These are phyloP conservation scores for Acarapis woodi DNA, from an alignment of 1,140 invertebrate genomes.

Conservation along the genomic window DNA sequence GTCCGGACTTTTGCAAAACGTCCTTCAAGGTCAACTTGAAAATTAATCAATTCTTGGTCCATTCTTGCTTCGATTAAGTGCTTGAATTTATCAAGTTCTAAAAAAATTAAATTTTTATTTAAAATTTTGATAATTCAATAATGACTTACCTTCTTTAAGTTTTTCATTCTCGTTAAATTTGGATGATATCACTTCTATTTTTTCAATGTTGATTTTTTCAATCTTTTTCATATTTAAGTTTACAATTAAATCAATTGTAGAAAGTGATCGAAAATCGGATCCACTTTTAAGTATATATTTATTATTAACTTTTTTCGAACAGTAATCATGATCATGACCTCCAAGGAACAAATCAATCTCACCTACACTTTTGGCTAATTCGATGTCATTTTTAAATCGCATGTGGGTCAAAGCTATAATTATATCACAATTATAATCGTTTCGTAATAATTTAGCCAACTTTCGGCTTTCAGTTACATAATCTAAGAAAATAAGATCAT, in stretches of 20 bases:
- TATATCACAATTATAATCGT: constrained; percentile 40
- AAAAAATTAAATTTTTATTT: no score
- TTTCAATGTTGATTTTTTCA: constrained; percentile 32
- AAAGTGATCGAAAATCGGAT: constrained; percentile 63
- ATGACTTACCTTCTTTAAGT: no score
- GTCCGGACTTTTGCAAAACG: constrained; percentile 44
- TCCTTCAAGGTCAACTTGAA: constrained; percentile 50
- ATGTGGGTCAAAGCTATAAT: constrained; percentile 72
- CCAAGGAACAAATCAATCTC: constrained; percentile 64
- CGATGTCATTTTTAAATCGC: constrained; percentile 57
- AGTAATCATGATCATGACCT: constrained; percentile 55
- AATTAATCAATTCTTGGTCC: constrained; percentile 45
- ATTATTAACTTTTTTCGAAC: constrained; percentile 39
- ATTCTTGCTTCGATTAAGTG: constrained; percentile 44
- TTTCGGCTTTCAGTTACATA: constrained; percentile 46
- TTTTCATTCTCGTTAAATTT: constrained; percentile 33
- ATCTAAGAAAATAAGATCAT: constrained; percentile 56
- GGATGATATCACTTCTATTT: constrained; percentile 22
- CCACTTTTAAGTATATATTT: constrained; percentile 62
- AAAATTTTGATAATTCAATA: no score
- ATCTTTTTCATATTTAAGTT: constrained; percentile 23
- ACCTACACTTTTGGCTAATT: constrained; percentile 38
- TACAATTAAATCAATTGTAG: constrained; percentile 40
- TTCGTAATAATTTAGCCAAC: constrained; percentile 22
- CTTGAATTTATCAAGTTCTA: constrained; percentile 37